Base-by-base conservation (phyloP, 2,113 vertebrate genomes). In the Pyxicephalus adspersus region DNA sequence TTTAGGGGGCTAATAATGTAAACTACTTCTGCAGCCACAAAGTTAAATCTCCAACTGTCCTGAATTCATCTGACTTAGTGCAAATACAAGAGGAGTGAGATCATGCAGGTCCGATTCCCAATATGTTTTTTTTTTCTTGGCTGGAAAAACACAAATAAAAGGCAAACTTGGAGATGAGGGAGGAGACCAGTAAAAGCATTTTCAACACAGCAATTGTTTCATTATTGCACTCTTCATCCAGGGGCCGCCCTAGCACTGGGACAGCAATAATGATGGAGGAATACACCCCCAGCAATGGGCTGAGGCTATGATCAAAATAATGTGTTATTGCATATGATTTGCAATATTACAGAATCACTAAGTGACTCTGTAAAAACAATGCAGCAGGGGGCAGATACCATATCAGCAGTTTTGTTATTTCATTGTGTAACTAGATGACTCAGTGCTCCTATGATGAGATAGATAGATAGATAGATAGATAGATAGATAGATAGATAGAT, bases 91-190 rank as follows among this genome's bases (percentile, higher is more conserved):
- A n/a, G 34, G 11, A 67, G 8, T 67, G 64, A 67, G 31, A 67
- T 67, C 64, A 67, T 16, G 34, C 64, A 22, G 64, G 31, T 11
- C 64, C 22, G n/a, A 45, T 45, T 34, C 31, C 31, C 38, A 23
- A 23, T 23, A 34, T 66, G 29, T 67, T 38, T 38, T 66, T 38
- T 22, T 66, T 45, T 66, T 67, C 64, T 65, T 68, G 66, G 38
- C 38, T 26, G 45, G 45, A 11, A 22, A 8, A 51, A 17, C 9
- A 68, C 3, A 16, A 50, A 67, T 45, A 50, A 17, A 67, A 45
- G 23, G 15, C 38, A n/a, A 67, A 20, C 22, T 38, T 25, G 50
- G 17, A 54, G 22, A 34, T 18, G 17, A 51, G 66, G 66, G 66
- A 68, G 66, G 66, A 25, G 5, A 54, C 45, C 50, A 71, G 67